Evolutionary conservation across 2,888 invertebrate genomes (phyloP).

Genomic region (Cheilosia vulpina): DNA sequence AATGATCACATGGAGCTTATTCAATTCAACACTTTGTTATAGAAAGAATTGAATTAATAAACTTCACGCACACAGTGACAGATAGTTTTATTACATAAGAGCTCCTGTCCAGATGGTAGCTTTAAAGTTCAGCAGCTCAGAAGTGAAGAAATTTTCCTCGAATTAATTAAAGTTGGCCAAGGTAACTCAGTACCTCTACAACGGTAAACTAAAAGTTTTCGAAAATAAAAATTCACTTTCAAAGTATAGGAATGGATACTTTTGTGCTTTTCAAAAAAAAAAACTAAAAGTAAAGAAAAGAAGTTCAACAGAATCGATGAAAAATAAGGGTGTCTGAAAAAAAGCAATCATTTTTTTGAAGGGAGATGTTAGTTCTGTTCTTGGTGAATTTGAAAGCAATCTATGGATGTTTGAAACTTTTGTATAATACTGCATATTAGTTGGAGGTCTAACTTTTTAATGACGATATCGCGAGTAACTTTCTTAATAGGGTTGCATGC

Average conservation of each 20-base stretch:
- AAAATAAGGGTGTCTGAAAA: background rate
- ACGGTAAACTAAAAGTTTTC: constrained; percentile 3
- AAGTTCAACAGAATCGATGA: background rate
- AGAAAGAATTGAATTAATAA: background rate
- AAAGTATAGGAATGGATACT: background rate
- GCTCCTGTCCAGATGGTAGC: background rate
- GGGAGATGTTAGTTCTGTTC: too few relatives aligned
- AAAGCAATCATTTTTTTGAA: background rate
- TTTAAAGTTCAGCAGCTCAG: background rate
- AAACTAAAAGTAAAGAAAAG: background rate
- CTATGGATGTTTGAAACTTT: too few relatives aligned
- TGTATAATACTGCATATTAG: too few relatives aligned
- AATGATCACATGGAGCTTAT: background rate
- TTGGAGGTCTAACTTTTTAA: too few relatives aligned
- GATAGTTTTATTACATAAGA: background rate
- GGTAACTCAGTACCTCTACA: background rate
- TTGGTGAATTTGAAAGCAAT: too few relatives aligned
- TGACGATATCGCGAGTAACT: too few relatives aligned
- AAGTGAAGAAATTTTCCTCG: background rate
- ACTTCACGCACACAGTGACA: background rate
- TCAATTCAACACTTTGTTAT: background rate
- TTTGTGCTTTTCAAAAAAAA: background rate
- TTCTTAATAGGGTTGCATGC: too few relatives aligned
- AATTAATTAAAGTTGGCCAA: background rate
- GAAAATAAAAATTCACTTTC: background rate